These are phyloP conservation scores for Tethya wilhelma DNA, from an alignment of 37 sponge, comb jelly and placozoan species.

Conservation along the genomic window DNA sequence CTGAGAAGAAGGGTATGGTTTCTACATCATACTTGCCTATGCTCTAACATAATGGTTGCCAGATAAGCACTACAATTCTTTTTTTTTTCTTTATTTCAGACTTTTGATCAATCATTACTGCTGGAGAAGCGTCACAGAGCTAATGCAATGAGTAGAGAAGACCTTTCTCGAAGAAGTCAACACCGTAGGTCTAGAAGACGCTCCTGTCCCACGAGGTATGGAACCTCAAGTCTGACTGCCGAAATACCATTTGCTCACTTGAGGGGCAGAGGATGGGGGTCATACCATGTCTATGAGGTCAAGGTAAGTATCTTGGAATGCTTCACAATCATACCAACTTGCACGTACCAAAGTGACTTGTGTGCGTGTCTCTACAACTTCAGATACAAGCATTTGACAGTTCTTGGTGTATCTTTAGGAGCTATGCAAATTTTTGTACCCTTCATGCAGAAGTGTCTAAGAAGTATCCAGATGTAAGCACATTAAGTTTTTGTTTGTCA, in stretches of 20 bases:
- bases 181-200: no score
- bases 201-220: no score
- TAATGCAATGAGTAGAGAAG: constrained; percentile 20
- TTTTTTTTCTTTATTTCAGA: no score
- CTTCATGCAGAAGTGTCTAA: constrained; percentile 43
- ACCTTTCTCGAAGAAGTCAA: no score
- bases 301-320: constrained; percentile 27
- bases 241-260: constrained; percentile 10
- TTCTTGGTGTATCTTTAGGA: constrained; percentile 53
- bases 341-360: neutral
- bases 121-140: neutral
- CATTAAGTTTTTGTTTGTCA: neutral
- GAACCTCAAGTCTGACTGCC: no score
- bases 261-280: constrained; percentile 34
- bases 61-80: no score
- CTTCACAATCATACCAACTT: neutral
- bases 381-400: neutral
- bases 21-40: no score
- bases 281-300: constrained; percentile 67
- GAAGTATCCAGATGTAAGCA: constrained; percentile 44
- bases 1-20: constrained; percentile 19
- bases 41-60: no score
- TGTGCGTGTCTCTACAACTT: neutral
- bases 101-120: no score
- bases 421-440: constrained; percentile 47